Percentiles rank a stretch among this genome's conserved stretches.
Evolutionary conservation across 2,797 vertebrate species (phyloP).

Genomic region (Emydoidea blandingii): DNA sequence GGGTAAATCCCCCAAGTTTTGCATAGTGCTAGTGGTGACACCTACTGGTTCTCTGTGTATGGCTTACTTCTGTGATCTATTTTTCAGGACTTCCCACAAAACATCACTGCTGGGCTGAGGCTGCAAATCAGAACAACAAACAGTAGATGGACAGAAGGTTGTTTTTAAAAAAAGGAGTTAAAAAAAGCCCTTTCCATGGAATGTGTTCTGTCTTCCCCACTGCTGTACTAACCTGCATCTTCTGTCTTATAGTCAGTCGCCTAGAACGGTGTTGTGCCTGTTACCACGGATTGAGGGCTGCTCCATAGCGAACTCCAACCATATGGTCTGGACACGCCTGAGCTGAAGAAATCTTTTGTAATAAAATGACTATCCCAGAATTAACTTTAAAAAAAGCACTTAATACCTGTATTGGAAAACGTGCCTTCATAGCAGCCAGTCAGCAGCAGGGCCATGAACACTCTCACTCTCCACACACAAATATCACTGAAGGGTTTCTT

Average conservation of each 20-base stretch:
- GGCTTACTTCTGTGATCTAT: background rate
- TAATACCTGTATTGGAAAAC: constrained; percentile 53
- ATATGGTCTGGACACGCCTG: constrained; percentile 56
- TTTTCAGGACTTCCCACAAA: background rate
- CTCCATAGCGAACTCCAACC: background rate
- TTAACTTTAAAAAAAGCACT: constrained; percentile 54
- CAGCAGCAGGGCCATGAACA: background rate
- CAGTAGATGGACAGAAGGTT: background rate
- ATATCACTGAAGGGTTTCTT: background rate
- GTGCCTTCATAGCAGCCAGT: background rate
- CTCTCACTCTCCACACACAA: background rate
- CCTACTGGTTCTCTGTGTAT: background rate
- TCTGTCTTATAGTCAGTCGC: background rate
- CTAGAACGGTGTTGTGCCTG: background rate
- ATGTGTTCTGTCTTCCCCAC: background rate
- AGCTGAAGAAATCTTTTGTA: constrained; percentile 46
- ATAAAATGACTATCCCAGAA: constrained; percentile 62
- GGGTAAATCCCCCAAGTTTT: constrained; percentile 28
- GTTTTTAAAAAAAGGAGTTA: background rate
- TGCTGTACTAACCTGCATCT: background rate
- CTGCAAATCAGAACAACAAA: background rate
- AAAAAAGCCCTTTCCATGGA: background rate
- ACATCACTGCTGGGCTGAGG: background rate
- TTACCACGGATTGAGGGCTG: background rate
- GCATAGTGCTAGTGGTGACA: background rate